Conservation (phyloP, 2,888 invertebrate genomes). For the Syrphus vitripennis region DNA sequence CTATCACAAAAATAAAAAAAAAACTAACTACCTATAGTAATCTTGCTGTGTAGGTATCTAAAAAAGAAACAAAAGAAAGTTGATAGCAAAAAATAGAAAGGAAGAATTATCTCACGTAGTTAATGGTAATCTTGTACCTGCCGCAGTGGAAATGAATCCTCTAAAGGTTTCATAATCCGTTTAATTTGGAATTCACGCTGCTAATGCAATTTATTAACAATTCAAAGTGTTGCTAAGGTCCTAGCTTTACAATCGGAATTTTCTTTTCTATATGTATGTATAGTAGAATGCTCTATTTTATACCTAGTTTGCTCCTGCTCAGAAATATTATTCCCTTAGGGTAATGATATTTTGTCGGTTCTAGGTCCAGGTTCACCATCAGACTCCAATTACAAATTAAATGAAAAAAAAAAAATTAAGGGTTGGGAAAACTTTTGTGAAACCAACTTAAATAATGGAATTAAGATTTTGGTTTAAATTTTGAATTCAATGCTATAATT, state of each 20-base stretch:
- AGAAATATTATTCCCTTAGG: background rate
- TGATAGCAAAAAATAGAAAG: background rate
- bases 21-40: background rate
- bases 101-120: constrained; percentile 55
- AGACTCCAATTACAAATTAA: background rate
- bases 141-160: constrained; percentile 32
- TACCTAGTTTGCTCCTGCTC: too few species aligned
- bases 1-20: background rate
- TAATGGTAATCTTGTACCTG: constrained; percentile 46
- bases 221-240: constrained; percentile 55
- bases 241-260: constrained; percentile 20
- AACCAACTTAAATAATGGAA: background rate
- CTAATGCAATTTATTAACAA: constrained; percentile 70
- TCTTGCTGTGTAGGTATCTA: too few species aligned
- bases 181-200: constrained; percentile 69
- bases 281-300: background rate
- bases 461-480: background rate
- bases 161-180: constrained; percentile 66
- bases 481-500: background rate
- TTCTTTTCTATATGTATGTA: too few species aligned
- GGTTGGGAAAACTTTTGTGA: background rate
- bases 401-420: background rate
- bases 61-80: constrained; percentile 4
- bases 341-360: background rate
- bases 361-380: background rate